Evolutionary conservation across 2,113 vertebrate genomes (phyloP).

Genomic region (Sturnus vulgaris): DNA sequence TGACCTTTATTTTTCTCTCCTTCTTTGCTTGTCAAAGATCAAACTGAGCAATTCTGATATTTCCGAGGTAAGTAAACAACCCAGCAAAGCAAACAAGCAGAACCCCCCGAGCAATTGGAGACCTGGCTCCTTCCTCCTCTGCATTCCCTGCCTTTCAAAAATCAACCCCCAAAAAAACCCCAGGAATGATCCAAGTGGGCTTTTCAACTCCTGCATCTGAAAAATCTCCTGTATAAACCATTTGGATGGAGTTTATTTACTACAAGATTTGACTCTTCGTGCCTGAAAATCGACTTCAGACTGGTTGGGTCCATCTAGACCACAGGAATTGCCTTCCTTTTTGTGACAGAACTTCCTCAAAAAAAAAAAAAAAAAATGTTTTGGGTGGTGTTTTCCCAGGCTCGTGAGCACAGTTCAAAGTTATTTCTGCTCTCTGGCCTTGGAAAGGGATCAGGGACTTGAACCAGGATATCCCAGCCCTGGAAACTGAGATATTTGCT

Average conservation of each 20-base stretch:
- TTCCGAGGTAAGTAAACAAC: neutral
- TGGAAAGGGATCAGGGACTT: neutral
- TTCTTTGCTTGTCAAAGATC: neutral
- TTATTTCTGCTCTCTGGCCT: neutral
- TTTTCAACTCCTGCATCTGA: neutral
- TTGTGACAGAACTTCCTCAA: neutral
- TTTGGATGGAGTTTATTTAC: neutral
- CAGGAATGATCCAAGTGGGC: neutral
- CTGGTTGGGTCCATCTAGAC: neutral
- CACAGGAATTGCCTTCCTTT: neutral
- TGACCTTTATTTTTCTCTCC: conserved; percentile 9
- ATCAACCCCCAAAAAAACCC: too few relatives aligned
- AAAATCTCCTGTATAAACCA: neutral
- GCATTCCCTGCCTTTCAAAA: neutral
- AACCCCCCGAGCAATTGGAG: neutral
- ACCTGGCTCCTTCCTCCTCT: neutral
- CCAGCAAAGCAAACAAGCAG: neutral
- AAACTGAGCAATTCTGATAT: neutral
- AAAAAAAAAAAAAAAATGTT: neutral
- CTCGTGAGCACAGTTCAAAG: neutral
- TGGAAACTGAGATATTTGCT: neutral
- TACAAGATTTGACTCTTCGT: neutral
- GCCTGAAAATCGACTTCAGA: neutral
- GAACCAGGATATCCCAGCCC: neutral
- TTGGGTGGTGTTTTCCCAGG: neutral